Evolutionary conservation across 2,113 vertebrate species (phyloP), one percentile per base, ranked within the genome.

Genomic region (Colossoma macropomum): DNA sequence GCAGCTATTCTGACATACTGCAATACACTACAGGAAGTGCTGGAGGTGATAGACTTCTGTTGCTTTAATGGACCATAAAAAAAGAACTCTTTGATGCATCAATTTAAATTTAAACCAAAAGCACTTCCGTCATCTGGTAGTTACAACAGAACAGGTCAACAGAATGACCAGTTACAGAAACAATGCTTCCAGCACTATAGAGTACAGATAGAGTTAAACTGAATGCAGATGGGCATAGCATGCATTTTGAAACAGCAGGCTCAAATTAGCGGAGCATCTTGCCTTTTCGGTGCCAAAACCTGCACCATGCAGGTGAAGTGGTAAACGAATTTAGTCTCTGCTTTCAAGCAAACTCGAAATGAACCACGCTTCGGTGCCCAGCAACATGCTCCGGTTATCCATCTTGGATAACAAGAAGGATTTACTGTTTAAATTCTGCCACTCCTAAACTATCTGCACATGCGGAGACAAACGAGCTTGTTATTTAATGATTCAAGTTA

Each of bases 401-500:
- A 1, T 52, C 80, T 82, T 32, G 48, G 62, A 27, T 25, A 41
- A 52, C 15, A n/a, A 78, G 28, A 77, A 82, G 23, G 34, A 34
- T 60, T 27, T 50, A 21, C 23, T 12, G 15, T 38, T 63, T 76
- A 71, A 75, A 48, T 48, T 71, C 60, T n/a, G 23, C 16, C 5
- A 75, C 25, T 17, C 21, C 27, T 41, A 78, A 86, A 83, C 80
- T 50, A 75, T 77, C 75, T 28, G 32, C 48, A 23, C 66, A 69
- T 12, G 19, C 48, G 19, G 69, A 86, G 56, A 82, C 76, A 79
- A 79, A 86, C 54, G 70, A 83, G 30, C 41, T 69, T 75, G 50
- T 84, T 65, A 41, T 90, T 91, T 84, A 87, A 89, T 89, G 79
- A 90, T 48, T 77, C 25, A n/a, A 74, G 62, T 72, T 12, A 82